phyloP scores from a whole-genome alignment of 2,113 vertebrate genomes.

The Datnioides undecimradiatus region DNA sequence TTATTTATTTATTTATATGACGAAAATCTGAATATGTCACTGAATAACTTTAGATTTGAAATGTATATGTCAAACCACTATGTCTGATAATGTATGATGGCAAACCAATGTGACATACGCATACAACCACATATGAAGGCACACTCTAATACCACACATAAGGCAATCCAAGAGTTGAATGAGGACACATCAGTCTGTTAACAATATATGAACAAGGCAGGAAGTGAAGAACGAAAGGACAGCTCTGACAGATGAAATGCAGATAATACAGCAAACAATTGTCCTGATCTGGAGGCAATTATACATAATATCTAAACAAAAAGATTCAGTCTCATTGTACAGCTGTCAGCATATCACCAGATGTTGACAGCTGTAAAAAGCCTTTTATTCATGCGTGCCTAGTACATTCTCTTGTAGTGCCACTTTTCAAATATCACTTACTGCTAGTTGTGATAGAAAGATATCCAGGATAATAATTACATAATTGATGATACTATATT shows the following conservation, averaged over 20 bases:
- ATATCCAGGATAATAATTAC: neutral
- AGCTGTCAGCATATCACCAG: too few species aligned
- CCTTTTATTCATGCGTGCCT: neutral
- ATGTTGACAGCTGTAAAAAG: conserved; percentile 11
- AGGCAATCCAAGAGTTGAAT: neutral
- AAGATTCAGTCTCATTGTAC: neutral
- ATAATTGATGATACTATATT: too few species aligned
- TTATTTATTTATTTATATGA: neutral
- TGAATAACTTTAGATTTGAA: neutral
- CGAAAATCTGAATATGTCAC: neutral
- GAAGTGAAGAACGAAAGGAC: neutral
- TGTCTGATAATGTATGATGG: neutral
- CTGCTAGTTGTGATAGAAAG: neutral
- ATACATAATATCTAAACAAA: conserved; percentile 36
- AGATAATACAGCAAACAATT: neutral
- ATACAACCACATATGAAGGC: too few species aligned
- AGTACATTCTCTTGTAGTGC: neutral
- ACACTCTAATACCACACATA: neutral
- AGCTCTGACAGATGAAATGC: neutral
- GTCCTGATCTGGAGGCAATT: neutral
- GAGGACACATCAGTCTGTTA: neutral
- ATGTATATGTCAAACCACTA: neutral
- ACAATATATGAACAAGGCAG: neutral
- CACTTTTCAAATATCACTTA: neutral
- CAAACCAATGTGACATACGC: neutral